Conservation (phyloP, 2,113 vertebrate species). For the rat (Rattus norvegicus) region GRCr8 NC_086021.1:34762001-34762500, state of each 20-base stretch:
- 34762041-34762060: not conserved
- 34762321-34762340: rapidly evolving
- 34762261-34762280: slow-evolving; percentile 98
- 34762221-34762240: slow-evolving; percentile 95
- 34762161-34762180: not conserved
- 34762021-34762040: not conserved
- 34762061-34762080: not conserved
- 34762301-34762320: slow-evolving; percentile 24
- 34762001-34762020: not conserved
- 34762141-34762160: not conserved
- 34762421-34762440: not conserved
- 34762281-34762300: slow-evolving; percentile 93
- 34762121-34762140: not conserved
- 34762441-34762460: not conserved
- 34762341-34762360: not conserved
- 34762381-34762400: not conserved
- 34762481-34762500: not conserved
- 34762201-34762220: not conserved
- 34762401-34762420: not conserved
- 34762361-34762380: not conserved
- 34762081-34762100: not conserved
- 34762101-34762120: not conserved
- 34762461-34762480: not conserved
- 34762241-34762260: slow-evolving; percentile 98
- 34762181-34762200: not conserved